A percentile compares a stretch with the other conserved stretches of the same genome.
Evolutionary conservation across 2,797 vertebrate species (phyloP).

Genomic region (Bucorvus abyssinicus): DNA sequence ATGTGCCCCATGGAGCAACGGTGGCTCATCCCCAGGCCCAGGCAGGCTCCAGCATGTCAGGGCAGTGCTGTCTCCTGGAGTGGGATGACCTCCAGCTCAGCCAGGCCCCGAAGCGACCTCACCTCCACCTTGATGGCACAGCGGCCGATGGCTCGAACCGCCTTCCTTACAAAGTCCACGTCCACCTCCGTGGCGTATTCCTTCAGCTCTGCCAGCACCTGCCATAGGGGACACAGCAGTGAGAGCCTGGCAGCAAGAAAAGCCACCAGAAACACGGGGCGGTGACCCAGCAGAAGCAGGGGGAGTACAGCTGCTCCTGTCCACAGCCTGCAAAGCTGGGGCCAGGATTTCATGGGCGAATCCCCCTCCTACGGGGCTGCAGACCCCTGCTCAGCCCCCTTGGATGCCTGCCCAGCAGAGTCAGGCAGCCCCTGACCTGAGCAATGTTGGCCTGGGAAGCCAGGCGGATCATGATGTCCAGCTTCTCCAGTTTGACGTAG

Average conservation of each 20-base stretch:
- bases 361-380: accelerated
- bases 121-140: conserved; percentile 99
- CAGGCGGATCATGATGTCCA: conserved; percentile 98
- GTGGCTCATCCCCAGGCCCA: accelerated
- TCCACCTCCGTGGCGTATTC: conserved; percentile 98
- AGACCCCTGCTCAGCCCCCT: accelerated
- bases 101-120: accelerated
- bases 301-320: accelerated
- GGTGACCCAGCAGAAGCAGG: neutral
- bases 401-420: neutral
- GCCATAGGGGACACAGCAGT: neutral
- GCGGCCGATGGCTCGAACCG: conserved; percentile 94
- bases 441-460: conserved; percentile 98
- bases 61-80: neutral
- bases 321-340: accelerated
- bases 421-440: conserved; percentile 78
- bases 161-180: conserved; percentile 96
- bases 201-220: conserved; percentile 97
- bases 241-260: neutral
- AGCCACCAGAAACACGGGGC: accelerated
- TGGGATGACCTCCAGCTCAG: neutral
- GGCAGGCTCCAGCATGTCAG: accelerated
- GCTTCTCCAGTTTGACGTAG: conserved; percentile 96
- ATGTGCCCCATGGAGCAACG: accelerated
- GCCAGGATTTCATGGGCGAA: accelerated